These are phyloP conservation scores for Maconellicoccus hirsutus DNA, from an alignment of 1,140 invertebrate species.

Conservation along the genomic window DNA sequence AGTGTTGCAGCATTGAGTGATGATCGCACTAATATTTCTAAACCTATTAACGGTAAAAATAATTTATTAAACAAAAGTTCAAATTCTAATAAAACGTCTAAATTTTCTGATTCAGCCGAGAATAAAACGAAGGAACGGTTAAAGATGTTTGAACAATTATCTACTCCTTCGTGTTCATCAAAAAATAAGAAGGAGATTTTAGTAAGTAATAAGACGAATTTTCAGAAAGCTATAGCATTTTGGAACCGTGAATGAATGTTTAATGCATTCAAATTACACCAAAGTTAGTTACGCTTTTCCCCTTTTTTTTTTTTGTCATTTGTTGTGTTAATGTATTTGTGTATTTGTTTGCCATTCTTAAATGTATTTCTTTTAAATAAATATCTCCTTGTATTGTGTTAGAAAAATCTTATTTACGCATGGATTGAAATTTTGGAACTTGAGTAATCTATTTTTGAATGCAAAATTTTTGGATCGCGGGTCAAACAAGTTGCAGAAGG, in stretches of 20 bases:
- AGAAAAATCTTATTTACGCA: no score
- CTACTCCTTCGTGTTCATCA: background rate
- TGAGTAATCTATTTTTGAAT: no score
- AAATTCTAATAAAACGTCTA: background rate
- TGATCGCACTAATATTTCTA: background rate
- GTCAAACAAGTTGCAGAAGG: no score
- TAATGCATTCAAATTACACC: background rate
- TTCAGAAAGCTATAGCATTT: constrained; percentile 7
- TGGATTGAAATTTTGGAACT: no score
- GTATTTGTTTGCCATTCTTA: constrained; percentile 2
- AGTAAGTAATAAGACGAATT: constrained; percentile 8
- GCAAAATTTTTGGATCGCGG: no score
- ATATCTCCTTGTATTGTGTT: background rate
- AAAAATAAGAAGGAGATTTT: background rate
- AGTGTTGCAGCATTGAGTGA: background rate
- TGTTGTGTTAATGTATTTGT: background rate
- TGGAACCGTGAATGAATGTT: background rate
- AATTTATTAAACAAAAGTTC: background rate
- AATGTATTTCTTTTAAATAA: constrained; percentile 1
- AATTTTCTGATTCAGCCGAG: constrained; percentile 14
- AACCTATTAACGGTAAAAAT: background rate
- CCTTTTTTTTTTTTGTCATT: background rate
- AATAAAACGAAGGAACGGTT: constrained; percentile 6
- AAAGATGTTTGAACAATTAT: constrained; percentile 7
- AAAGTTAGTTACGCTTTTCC: background rate